Evolutionary conservation across 2,888 invertebrate species (phyloP), one percentile per base, ranked within the genome.

Genomic region (Melitaea athalia): DNA sequence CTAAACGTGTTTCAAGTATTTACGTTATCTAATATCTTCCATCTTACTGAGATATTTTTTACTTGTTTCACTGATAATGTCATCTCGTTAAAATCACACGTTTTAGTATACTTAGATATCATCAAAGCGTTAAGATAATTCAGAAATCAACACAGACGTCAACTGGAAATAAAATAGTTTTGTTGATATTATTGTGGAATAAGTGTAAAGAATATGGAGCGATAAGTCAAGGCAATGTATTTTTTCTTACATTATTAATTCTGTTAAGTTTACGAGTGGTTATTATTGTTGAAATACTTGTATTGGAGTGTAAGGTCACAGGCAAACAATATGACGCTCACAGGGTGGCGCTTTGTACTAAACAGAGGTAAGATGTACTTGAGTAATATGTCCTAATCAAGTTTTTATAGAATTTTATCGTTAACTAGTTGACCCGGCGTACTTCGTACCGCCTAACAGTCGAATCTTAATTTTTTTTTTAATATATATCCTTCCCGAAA

Each of bases 311-410:
- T 31, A 31, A 24, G 14, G 7, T n/a, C 11, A 42, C 7, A 42
- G 42, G 15, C n/a, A 57, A 11, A 7, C 8, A 15, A 10, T n/a
- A 91, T 89, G 88, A 80, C 84, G 15, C 76, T 92, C 10, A 85
- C 75, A 69, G 91, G 91, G 82, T 92, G 92, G 91, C 80, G 85
- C 49, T 81, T 81, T 1, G 33, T 85, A 55, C 72, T 91, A n/a
- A 91, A 91, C 79, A 85, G 76, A 79, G 87, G 92, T 92, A 78
- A 79, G 53, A 8, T 33, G 24, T 14, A 38, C 5, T 59, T 24
- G 24, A 11, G 15, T 53, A 15, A 3, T n/a, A n/a, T n/a, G n/a
- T n/a, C n/a, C n/a, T n/a, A n/a, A n/a, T 5, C n/a, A n/a, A 49
- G 14, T 7, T 4, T 14, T 45, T 11, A 14, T 14, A 11, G 8